A percentile compares a stretch with the other conserved stretches of the same genome.
These are phyloP conservation scores for Pangasius macronema DNA, from an alignment of 2,797 vertebrate species.

Conservation along the genomic window DNA sequence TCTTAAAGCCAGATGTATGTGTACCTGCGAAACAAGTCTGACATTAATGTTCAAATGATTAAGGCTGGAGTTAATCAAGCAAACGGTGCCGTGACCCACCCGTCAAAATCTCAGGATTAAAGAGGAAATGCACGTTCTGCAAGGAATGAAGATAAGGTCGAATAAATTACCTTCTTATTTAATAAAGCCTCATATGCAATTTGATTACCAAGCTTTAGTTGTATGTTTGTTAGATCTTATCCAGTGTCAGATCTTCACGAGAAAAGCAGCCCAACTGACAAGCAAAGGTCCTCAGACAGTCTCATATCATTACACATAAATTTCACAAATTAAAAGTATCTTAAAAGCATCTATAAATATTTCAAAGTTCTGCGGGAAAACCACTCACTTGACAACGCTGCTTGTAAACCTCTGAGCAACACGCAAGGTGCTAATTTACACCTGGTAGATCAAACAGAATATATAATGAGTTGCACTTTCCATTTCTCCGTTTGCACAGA, in stretches of 20 bases:
- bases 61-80: background rate
- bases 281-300: background rate
- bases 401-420: background rate
- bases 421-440: slow-evolving; percentile 7
- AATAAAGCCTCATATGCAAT: background rate
- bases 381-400: background rate
- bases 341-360: background rate
- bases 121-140: background rate
- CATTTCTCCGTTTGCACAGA: background rate
- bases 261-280: background rate
- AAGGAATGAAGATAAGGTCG: background rate
- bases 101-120: background rate
- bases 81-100: background rate
- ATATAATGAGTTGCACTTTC: background rate
- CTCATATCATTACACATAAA: background rate
- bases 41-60: background rate
- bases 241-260: background rate
- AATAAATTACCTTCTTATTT: background rate
- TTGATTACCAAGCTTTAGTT: background rate
- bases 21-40: background rate
- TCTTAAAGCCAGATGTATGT: background rate
- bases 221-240: background rate
- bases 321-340: background rate
- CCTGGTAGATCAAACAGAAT: slow-evolving; percentile 12
- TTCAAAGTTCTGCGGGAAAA: background rate